Conservation (phyloP, 2,797 vertebrate species). For the Anguilla pacifica region DNA sequence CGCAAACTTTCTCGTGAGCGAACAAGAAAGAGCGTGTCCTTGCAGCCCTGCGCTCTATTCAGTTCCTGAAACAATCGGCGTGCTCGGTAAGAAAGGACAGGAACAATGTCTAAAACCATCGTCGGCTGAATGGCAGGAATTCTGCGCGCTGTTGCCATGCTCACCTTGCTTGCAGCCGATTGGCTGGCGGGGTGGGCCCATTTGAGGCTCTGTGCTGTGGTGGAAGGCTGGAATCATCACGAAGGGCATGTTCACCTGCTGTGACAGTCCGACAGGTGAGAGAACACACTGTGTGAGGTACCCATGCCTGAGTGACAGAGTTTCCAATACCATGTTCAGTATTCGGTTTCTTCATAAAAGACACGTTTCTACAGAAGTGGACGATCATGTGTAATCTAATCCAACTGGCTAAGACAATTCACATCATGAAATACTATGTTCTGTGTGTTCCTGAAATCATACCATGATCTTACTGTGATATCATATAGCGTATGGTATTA, state of each 20-base stretch:
- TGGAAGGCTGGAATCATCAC: slow-evolving; percentile 98
- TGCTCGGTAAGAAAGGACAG: not conserved
- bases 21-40: too few species aligned
- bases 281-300: not conserved
- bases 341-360: too few species aligned
- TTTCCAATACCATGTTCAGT: not conserved
- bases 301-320: not conserved
- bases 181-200: slow-evolving; percentile 88
- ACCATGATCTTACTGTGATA: too few species aligned
- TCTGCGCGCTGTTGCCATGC: slow-evolving; percentile 31
- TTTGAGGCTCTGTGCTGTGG: slow-evolving; percentile 80
- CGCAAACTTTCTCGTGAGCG: not conserved
- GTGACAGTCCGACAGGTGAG: slow-evolving; percentile 51
- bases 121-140: not conserved
- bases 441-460: too few species aligned
- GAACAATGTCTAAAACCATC: not conserved
- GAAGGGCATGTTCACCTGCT: slow-evolving; percentile 99
- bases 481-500: too few species aligned
- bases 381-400: too few species aligned
- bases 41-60: not conserved
- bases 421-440: too few species aligned
- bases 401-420: too few species aligned
- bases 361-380: too few species aligned
- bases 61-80: not conserved
- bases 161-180: slow-evolving; percentile 95